Conservation (phyloP, 2,113 vertebrate genomes). For the Pedetes capensis region DNA sequence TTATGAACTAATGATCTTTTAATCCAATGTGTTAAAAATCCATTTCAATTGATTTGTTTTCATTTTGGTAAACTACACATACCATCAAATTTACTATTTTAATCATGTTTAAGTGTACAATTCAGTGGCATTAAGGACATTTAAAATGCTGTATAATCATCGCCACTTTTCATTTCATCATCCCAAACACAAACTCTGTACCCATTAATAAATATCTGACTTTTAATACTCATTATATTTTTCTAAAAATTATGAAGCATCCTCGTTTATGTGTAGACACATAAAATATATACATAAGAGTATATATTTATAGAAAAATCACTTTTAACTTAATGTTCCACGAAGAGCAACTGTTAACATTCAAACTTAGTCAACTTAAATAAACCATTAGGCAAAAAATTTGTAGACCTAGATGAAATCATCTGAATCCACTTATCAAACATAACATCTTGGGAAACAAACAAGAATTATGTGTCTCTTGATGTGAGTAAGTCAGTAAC, state of each 20-base stretch:
- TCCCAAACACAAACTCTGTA: neutral
- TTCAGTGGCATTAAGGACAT: neutral
- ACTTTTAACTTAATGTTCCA: neutral
- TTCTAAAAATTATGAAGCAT: neutral
- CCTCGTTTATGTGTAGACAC: neutral
- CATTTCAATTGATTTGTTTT: slow-evolving; percentile 6
- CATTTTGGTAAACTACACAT: neutral
- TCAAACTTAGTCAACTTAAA: slow-evolving; percentile 5
- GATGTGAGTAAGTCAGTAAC: neutral
- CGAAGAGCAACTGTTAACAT: neutral
- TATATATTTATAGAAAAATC: neutral
- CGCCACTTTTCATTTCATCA: neutral
- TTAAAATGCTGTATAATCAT: neutral
- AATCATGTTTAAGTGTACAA: neutral
- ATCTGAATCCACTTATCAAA: neutral
- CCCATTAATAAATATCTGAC: neutral
- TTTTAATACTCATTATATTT: neutral
- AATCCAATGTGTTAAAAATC: neutral
- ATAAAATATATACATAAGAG: neutral
- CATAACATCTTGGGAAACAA: neutral
- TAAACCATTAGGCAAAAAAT: neutral
- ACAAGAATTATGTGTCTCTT: neutral
- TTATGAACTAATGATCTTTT: neutral
- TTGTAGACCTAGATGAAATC: neutral
- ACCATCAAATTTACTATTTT: too few relatives aligned